phyloP scores from a whole-genome alignment of 2,888 invertebrate species.

The Napeogenes sylphis region DNA sequence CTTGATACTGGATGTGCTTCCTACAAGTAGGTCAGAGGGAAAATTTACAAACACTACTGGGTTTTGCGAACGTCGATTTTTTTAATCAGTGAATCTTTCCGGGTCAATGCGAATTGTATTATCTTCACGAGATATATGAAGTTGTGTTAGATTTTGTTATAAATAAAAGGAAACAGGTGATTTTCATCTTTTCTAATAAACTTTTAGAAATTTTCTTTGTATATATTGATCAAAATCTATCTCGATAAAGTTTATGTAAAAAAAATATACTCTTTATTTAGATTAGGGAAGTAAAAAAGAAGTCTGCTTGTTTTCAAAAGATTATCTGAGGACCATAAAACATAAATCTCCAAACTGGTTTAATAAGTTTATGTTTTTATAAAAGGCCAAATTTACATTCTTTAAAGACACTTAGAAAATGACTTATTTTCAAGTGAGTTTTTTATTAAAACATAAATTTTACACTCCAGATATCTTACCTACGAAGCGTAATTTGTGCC shows the following conservation, averaged over 20 bases:
- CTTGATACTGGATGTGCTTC: conserved; percentile 52
- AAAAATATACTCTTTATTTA: no score
- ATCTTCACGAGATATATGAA: conserved; percentile 46
- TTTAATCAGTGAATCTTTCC: conserved; percentile 68
- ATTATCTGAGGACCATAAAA: conserved; percentile 17
- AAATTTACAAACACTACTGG: conserved; percentile 75
- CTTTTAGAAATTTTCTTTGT: no score
- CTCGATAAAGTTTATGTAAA: no score
- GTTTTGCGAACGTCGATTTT: conserved; percentile 56
- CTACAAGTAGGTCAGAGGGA: conserved; percentile 74
- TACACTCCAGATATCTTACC: conserved; percentile 61
- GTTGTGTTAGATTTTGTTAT: neutral
- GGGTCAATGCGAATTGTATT: conserved; percentile 68
- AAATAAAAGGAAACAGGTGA: no score
- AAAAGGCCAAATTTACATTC: neutral
- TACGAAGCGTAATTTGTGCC: conserved; percentile 56
- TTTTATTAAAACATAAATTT: conserved; percentile 60
- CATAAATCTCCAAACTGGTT: neutral
- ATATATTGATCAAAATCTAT: no score
- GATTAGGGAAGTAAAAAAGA: conserved; percentile 15
- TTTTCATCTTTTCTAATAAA: no score
- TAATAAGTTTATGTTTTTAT: no score
- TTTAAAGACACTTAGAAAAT: neutral
- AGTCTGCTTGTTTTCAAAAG: conserved; percentile 18
- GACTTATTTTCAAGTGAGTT: conserved; percentile 43